These are phyloP conservation scores for Aproaerema taeniolella DNA, from an alignment of 2,888 invertebrate genomes.

Conservation along the genomic window DNA sequence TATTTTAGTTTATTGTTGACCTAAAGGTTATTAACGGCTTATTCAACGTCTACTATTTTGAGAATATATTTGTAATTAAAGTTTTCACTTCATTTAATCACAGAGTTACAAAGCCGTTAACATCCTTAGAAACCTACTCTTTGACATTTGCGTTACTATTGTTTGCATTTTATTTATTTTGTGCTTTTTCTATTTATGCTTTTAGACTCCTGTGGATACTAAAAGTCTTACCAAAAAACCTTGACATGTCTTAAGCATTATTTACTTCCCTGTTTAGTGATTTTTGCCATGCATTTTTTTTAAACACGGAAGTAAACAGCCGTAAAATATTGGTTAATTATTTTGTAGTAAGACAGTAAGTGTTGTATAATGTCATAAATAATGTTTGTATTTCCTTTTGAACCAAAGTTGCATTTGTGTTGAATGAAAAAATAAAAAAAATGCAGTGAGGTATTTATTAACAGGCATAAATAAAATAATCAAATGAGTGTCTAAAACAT, in stretches of 20 bases:
- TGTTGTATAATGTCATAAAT: no score
- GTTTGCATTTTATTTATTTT: slow-evolving; percentile 34
- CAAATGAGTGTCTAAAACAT: slow-evolving; percentile 24
- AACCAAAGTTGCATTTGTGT: slow-evolving; percentile 30
- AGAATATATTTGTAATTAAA: no score
- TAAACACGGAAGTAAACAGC: no score
- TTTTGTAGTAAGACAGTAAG: no score
- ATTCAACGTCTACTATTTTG: no score
- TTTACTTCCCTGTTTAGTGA: no score
- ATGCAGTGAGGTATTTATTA: not conserved
- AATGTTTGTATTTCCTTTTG: no score
- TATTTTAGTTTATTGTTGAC: slow-evolving; percentile 51
- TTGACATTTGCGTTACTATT: slow-evolving; percentile 26
- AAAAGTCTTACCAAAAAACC: no score
- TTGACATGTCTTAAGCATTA: no score
- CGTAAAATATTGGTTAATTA: no score
- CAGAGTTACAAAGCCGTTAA: slow-evolving; percentile 26
- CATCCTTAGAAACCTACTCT: slow-evolving; percentile 19
- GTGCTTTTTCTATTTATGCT: slow-evolving; percentile 43
- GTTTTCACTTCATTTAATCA: not conserved
- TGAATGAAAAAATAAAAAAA: not conserved
- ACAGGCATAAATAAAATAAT: not conserved
- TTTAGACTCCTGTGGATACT: slow-evolving; percentile 24
- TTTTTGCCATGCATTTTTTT: no score
- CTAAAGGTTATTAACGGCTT: slow-evolving; percentile 33